Conservation (phyloP, 2,113 vertebrate genomes). For the Podocnemis expansa region DNA sequence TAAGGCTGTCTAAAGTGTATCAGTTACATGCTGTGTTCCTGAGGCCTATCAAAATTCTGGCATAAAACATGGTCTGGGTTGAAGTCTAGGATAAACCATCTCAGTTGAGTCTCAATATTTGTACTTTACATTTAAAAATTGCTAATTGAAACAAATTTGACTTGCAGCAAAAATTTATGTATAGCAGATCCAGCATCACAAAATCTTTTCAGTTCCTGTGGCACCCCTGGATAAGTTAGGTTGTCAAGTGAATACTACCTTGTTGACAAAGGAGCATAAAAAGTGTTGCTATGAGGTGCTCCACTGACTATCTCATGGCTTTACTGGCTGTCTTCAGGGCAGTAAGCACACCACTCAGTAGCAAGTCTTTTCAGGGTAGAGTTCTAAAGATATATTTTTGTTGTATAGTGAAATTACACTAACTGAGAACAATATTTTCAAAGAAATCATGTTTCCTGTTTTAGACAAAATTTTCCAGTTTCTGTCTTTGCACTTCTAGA, state of each 20-base stretch:
- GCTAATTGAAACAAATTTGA: background rate
- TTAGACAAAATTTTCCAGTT: background rate
- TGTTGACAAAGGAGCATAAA: background rate
- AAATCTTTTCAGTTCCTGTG: background rate
- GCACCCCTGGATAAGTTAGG: background rate
- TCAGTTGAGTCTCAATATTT: background rate
- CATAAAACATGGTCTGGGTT: background rate
- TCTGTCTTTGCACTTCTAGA: background rate
- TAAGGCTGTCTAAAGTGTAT: background rate
- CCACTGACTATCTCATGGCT: background rate
- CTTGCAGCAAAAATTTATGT: background rate
- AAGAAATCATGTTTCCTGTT: background rate
- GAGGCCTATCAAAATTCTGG: accelerated
- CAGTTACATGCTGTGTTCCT: background rate
- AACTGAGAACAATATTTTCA: background rate
- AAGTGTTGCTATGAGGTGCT: background rate
- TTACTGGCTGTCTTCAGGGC: background rate
- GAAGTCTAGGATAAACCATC: background rate
- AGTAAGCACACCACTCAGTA: background rate
- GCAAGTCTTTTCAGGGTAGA: background rate
- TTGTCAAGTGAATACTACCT: background rate
- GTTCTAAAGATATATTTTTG: background rate
- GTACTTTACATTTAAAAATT: background rate
- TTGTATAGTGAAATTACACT: background rate
- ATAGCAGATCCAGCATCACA: background rate